Percentiles rank a stretch among this genome's conserved stretches.
Conservation (phyloP, 2,888 invertebrate species). For the Molorchus minor region DNA sequence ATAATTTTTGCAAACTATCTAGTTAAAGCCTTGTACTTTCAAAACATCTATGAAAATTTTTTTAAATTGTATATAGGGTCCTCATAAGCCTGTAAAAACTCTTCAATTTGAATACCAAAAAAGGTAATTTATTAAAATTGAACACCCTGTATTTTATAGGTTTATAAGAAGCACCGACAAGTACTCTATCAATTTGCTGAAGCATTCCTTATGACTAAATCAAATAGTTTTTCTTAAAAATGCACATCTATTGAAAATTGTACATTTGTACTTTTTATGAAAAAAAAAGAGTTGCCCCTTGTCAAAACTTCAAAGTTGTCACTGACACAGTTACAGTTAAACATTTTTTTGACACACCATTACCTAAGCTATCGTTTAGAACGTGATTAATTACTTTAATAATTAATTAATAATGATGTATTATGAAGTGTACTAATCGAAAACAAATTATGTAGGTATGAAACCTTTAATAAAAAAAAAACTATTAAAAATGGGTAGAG, state of each 20-base stretch:
- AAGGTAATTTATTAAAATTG: neutral
- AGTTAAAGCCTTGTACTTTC: conserved; percentile 4
- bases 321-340: neutral
- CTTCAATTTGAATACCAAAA: conserved; percentile 3
- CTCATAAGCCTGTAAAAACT: conserved; percentile 4
- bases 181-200: neutral
- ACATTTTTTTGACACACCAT: neutral
- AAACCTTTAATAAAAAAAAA: too few relatives aligned
- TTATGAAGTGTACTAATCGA: conserved; percentile 6
- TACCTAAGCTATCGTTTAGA: conserved; percentile 3
- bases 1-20: conserved; percentile 2
- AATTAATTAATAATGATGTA: neutral
- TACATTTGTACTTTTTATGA: neutral
- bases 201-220: neutral
- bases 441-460: conserved; percentile 7
- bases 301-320: conserved; percentile 1
- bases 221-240: neutral
- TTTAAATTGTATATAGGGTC: neutral
- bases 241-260: neutral
- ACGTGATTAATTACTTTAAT: neutral
- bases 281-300: neutral
- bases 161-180: neutral
- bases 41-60: neutral
- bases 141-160: neutral
- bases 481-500: too few relatives aligned